Evolutionary conservation across 92 coral and sea anemone species (phyloP).

Genomic region (Metridium senile): DNA sequence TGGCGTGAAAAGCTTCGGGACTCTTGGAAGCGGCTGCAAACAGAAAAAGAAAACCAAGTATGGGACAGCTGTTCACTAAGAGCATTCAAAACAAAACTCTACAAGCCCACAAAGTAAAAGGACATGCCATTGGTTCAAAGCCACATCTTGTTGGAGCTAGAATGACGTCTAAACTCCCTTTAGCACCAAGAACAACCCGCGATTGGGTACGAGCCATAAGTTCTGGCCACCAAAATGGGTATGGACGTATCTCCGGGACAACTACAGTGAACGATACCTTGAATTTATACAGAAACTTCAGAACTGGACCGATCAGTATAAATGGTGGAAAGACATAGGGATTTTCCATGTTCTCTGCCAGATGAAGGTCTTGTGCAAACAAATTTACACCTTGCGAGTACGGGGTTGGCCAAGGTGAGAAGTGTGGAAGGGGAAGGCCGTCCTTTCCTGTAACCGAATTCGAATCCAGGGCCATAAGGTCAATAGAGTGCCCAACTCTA

Average conservation of each 20-base stretch:
- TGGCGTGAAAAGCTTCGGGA: no score
- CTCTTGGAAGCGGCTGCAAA: no score
- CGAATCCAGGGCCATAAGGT: constrained; percentile 56
- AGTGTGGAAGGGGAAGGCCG: constrained; percentile 42
- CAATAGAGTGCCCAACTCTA: constrained; percentile 30
- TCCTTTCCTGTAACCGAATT: constrained; percentile 22
- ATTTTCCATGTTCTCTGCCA: background rate
- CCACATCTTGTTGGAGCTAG: no score
- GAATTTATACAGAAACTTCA: constrained; percentile 13
- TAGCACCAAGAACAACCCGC: no score
- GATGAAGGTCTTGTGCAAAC: constrained; percentile 6
- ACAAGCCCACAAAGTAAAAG: no score
- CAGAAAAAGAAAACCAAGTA: no score
- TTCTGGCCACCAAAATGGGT: background rate
- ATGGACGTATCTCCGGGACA: background rate
- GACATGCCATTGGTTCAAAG: no score
- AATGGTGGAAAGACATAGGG: constrained; percentile 44
- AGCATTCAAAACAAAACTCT: no score
- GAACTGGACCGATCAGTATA: constrained; percentile 34
- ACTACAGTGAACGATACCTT: background rate
- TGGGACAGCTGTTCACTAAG: no score
- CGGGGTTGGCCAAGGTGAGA: constrained; percentile 51
- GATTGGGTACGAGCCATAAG: no score
- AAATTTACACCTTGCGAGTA: constrained; percentile 38
- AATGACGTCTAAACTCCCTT: no score